Evolutionary conservation across 1,140 invertebrate genomes (phyloP).

Genomic region (Limonius californicus): DNA sequence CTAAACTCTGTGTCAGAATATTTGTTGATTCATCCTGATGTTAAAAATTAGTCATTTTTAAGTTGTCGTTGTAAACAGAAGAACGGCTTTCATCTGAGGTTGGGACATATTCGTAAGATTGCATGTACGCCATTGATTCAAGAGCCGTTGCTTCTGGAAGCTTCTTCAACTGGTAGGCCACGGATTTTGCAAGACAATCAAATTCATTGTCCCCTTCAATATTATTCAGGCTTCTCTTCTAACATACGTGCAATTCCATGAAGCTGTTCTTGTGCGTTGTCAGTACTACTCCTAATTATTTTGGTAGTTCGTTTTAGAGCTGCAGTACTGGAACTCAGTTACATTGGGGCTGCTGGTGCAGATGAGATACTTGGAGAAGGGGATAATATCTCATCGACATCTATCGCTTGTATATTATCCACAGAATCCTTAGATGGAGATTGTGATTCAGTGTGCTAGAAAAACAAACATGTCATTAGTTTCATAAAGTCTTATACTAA

Average conservation of each 20-base stretch:
- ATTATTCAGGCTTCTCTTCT: neutral
- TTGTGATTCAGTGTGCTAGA: neutral
- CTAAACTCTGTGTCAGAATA: neutral
- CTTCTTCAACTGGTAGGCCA: neutral
- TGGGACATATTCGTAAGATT: neutral
- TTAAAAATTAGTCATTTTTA: neutral
- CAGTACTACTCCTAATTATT: neutral
- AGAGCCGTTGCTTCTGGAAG: neutral
- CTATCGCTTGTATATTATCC: neutral
- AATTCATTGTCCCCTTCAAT: neutral
- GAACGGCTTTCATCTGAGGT: neutral
- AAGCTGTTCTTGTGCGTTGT: neutral
- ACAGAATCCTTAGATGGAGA: neutral
- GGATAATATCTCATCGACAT: neutral
- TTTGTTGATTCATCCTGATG: neutral
- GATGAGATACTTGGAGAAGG: too few relatives aligned
- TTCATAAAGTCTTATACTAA: neutral
- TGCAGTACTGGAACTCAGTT: neutral
- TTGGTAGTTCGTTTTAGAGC: neutral
- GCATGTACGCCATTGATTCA: neutral
- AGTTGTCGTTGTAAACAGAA: neutral
- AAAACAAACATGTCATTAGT: neutral
- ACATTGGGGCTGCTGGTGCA: neutral
- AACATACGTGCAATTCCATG: neutral
- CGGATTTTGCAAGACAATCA: too few relatives aligned